phyloP scores from a whole-genome alignment of 1,140 invertebrate genomes.

The Acyrthosiphon pisum region DNA sequence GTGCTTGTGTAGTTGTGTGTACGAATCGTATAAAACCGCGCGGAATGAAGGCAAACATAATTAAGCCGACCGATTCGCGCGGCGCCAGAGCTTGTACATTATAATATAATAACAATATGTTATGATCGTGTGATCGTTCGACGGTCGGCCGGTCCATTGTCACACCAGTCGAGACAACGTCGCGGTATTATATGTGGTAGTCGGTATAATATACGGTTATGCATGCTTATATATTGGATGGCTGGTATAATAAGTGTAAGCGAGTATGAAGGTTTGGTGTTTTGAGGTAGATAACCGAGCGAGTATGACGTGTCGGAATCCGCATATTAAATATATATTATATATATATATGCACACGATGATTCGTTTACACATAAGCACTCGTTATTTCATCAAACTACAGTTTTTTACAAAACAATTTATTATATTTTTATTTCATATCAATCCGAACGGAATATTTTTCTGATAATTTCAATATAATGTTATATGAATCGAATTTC shows the following conservation, averaged over 20 bases:
- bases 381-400: background rate
- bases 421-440: background rate
- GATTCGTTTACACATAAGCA: background rate
- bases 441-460: background rate
- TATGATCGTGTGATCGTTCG: background rate
- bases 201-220: background rate
- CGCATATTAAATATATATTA: too few species aligned
- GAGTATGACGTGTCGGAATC: background rate
- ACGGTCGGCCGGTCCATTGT: background rate
- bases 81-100: background rate
- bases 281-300: background rate
- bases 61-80: background rate
- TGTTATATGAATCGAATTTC: background rate
- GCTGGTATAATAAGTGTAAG: background rate
- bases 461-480: background rate
- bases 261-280: background rate
- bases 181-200: background rate
- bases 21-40: background rate
- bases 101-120: background rate
- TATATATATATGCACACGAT: too few species aligned
- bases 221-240: too few species aligned
- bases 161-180: background rate
- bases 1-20: background rate
- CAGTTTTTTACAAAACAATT: too few species aligned
- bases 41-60: constrained; percentile 14